phyloP scores from a whole-genome alignment of 2,113 vertebrate genomes.

The Vicugna pacos region DNA sequence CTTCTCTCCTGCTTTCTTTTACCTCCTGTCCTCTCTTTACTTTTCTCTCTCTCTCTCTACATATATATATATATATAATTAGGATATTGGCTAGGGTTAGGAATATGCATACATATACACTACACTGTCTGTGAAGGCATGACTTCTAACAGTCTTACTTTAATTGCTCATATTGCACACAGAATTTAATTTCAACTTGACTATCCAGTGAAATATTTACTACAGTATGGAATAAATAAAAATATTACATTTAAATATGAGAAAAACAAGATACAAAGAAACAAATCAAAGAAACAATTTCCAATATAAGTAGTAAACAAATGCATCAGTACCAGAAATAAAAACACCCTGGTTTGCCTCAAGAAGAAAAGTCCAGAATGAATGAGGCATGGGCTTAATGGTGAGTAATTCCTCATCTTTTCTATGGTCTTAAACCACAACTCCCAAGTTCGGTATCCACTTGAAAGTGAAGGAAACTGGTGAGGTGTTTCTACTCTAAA shows the following conservation, averaged over 20 bases:
- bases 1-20: not conserved
- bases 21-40: not conserved
- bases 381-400: not conserved
- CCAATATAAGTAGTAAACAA: not conserved
- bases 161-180: not conserved
- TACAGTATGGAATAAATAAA: not conserved
- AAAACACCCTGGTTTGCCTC: not conserved
- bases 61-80: not conserved
- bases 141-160: not conserved
- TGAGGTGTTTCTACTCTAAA: not conserved
- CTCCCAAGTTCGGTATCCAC: not conserved
- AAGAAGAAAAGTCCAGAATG: not conserved
- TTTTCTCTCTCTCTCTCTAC: not conserved
- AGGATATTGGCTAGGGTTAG: not conserved
- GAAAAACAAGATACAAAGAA: not conserved
- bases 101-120: not conserved
- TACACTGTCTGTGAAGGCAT: rapidly evolving
- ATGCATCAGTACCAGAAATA: not conserved
- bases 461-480: not conserved
- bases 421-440: not conserved
- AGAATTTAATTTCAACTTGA: not conserved
- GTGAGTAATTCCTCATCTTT: not conserved
- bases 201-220: not conserved
- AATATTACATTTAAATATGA: not conserved
- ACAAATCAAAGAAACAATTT: not conserved